phyloP scores from a whole-genome alignment of 2,113 vertebrate species.

The Tetrax tetrax region DNA sequence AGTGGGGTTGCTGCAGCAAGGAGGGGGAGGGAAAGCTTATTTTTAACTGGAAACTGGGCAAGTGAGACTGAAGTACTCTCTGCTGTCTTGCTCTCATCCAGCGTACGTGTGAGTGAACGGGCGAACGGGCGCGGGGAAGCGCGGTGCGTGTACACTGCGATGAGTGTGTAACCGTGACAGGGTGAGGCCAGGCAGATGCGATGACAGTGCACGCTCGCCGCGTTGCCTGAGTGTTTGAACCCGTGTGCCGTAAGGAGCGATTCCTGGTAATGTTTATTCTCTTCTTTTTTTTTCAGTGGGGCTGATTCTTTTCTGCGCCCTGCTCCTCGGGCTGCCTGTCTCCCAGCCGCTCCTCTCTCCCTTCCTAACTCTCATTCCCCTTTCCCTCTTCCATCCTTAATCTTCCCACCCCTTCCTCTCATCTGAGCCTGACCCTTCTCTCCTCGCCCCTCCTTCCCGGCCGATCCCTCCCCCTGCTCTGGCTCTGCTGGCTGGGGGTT shows the following conservation, averaged over 20 bases:
- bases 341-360: background rate
- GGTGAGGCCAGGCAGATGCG: background rate
- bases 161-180: background rate
- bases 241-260: background rate
- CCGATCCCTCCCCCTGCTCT: conserved; percentile 63
- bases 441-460: conserved; percentile 55
- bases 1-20: background rate
- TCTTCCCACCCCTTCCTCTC: conserved; percentile 54
- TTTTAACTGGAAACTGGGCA: background rate
- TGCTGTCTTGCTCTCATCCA: background rate
- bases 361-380: background rate
- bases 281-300: background rate
- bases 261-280: background rate
- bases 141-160: background rate
- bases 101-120: background rate
- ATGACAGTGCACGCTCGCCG: background rate
- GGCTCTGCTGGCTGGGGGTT: conserved; percentile 48
- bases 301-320: background rate
- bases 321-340: background rate
- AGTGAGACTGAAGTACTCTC: background rate
- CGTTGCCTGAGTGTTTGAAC: background rate
- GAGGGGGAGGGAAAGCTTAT: conserved; percentile 31
- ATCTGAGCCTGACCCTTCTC: conserved; percentile 56
- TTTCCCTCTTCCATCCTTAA: background rate
- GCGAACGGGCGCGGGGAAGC: rapidly evolving